phyloP scores from a whole-genome alignment of 2,888 invertebrate species.

The Uloborus plumipes region DNA sequence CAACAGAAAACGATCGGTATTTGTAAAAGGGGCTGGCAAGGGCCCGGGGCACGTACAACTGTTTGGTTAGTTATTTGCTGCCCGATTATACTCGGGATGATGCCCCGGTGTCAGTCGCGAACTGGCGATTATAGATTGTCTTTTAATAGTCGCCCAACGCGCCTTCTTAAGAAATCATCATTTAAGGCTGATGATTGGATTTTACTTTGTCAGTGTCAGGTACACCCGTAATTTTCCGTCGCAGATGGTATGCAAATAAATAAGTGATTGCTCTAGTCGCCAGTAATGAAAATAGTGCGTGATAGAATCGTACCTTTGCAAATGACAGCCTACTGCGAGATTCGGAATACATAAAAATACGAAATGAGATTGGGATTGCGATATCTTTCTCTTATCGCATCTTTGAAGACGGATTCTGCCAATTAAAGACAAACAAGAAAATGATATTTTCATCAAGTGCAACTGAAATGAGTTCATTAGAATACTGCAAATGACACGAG shows the following conservation, averaged over 20 bases:
- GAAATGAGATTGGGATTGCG: too few relatives aligned
- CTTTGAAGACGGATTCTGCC: too few relatives aligned
- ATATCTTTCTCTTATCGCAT: too few relatives aligned
- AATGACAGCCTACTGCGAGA: too few relatives aligned
- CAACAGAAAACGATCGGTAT: slow-evolving; percentile 17
- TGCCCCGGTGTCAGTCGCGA: too few relatives aligned
- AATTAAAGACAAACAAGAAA: too few relatives aligned
- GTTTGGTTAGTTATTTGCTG: slow-evolving; percentile 16
- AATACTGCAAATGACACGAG: too few relatives aligned
- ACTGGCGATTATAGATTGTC: slow-evolving; percentile 35
- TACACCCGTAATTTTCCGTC: neutral
- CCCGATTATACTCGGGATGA: neutral
- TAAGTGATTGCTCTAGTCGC: neutral
- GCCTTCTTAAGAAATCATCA: slow-evolving; percentile 21
- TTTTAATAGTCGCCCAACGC: slow-evolving; percentile 41
- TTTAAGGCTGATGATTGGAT: slow-evolving; percentile 27
- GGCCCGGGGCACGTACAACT: slow-evolving; percentile 17
- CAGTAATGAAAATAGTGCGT: too few relatives aligned
- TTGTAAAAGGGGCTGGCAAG: slow-evolving; percentile 9
- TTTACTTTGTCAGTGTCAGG: slow-evolving; percentile 21
- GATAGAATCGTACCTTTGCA: too few relatives aligned
- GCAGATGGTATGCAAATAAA: slow-evolving; percentile 32
- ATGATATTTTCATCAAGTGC: too few relatives aligned
- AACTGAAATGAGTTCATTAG: too few relatives aligned
- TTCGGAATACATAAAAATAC: too few relatives aligned